Base-by-base conservation (phyloP, 2,888 invertebrate species). In the Stictocephala bisonia region DNA sequence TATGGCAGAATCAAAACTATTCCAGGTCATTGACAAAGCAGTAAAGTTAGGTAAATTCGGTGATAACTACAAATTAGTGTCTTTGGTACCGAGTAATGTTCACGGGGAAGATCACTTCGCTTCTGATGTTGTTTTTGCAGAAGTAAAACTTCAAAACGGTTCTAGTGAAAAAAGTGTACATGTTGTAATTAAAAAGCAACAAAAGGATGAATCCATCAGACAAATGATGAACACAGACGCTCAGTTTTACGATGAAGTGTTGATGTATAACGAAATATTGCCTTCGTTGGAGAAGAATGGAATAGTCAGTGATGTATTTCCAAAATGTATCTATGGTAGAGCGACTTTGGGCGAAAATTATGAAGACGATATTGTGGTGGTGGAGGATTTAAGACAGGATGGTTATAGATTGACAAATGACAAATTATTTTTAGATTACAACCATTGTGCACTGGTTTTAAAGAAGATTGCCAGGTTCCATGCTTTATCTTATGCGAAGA, bases 391-490 rank as follows among this genome's bases (percentile, higher is more conserved):
- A 24, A 26, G 31, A 22, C 18, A n/a, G 0, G 9, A 51, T 1
- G 78, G 77, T 1, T 80, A 50, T 66, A 35, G 50, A 22, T 41
- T 74, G 9, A 44, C 75, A 0, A 56, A 74, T 20, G 41, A 69
- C 7, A 72, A 72, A n/a, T 7, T 71, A 4, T 77, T 78, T 44
- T 51, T 81, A 7, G 78, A 79, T 64, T 71, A 71, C 29, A 73
- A 77, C 1, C 79, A 80, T 60, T 35, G 77, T 7, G n/a, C 50
- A 22, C 58, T 79, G 15, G 74, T 77, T 1, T 11, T 80, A 35
- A 71, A 75, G 27, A 75, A 70, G 11, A 53, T 81, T 7, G 81
- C 77, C 6, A 44, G 76, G 13, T 78, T 79, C 41, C 81, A 81
- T 56, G 79, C 80, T 0, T 69, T 79, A 2, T 77, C 79, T 2